Evolutionary conservation across 2,888 invertebrate species (phyloP).

Genomic region (Thera britannica): DNA sequence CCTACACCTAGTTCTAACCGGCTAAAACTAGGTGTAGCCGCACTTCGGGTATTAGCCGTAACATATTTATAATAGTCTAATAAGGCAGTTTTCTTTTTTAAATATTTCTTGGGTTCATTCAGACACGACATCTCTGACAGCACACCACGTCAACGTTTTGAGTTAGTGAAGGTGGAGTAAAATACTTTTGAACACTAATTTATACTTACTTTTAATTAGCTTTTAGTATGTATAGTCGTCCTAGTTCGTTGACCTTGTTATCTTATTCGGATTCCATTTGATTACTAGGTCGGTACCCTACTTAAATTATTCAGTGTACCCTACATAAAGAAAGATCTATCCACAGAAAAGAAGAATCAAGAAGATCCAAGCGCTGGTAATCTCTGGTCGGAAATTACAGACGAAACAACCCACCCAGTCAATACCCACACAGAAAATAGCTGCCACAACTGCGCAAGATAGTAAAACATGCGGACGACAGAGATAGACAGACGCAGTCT

Average conservation of each 20-base stretch:
- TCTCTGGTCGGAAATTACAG: not conserved
- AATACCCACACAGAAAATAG: not conserved
- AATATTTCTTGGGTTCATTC: too few relatives aligned
- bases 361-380: not conserved
- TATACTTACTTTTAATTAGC: too few relatives aligned
- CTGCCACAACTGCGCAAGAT: conserved; percentile 13
- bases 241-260: not conserved
- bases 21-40: too few relatives aligned
- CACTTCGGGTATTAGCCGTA: too few relatives aligned
- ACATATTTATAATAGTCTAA: too few relatives aligned
- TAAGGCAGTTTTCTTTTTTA: too few relatives aligned
- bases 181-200: too few relatives aligned
- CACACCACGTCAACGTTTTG: too few relatives aligned
- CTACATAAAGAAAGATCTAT: not conserved
- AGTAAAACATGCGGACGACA: conserved; percentile 20
- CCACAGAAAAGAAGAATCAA: conserved; percentile 7
- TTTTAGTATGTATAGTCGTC: too few relatives aligned
- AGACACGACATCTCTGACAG: too few relatives aligned
- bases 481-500: conserved; percentile 11
- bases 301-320: not conserved
- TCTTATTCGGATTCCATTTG: not conserved
- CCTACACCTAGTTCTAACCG: too few relatives aligned
- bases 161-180: too few relatives aligned
- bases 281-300: not conserved
- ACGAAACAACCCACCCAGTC: not conserved